Evolutionary conservation across 2,888 invertebrate genomes (phyloP).

Genomic region (Oligia latruncula): DNA sequence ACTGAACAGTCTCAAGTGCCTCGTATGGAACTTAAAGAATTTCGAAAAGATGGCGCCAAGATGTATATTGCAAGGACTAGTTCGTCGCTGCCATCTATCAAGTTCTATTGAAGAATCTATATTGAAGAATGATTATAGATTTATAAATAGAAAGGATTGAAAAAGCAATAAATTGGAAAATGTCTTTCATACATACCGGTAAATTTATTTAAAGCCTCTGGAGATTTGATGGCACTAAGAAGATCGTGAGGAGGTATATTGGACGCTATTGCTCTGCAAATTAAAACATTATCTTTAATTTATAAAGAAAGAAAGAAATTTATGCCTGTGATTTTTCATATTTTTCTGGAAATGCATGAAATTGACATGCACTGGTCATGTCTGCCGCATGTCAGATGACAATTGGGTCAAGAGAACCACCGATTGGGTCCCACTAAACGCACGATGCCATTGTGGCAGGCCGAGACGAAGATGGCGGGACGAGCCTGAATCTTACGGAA

Average conservation of each 20-base stretch:
- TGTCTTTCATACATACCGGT: slow-evolving; percentile 58
- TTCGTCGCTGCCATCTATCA: slow-evolving; percentile 67
- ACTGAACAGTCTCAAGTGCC: slow-evolving; percentile 65
- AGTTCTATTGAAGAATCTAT: slow-evolving; percentile 68
- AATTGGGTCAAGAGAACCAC: no score
- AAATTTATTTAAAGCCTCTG: slow-evolving; percentile 69
- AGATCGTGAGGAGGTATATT: slow-evolving; percentile 58
- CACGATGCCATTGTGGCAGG: no score
- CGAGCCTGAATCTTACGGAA: no score
- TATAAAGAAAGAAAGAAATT: no score
- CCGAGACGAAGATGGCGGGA: no score
- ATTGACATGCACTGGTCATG: no score
- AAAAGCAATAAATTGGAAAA: not conserved
- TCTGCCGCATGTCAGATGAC: no score
- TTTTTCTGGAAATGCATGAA: not conserved
- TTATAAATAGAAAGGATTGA: not conserved
- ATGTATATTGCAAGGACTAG: slow-evolving; percentile 59
- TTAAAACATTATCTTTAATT: not conserved
- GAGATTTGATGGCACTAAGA: slow-evolving; percentile 41
- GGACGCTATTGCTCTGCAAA: slow-evolving; percentile 76
- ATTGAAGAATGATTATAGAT: not conserved
- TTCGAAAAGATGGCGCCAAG: slow-evolving; percentile 75
- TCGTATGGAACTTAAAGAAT: slow-evolving; percentile 75
- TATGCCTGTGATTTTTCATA: not conserved
- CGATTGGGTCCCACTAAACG: no score